These are phyloP conservation scores for Sinocyclocheilus rhinocerous DNA, from an alignment of 2,113 vertebrate genomes.

Conservation along the genomic window DNA sequence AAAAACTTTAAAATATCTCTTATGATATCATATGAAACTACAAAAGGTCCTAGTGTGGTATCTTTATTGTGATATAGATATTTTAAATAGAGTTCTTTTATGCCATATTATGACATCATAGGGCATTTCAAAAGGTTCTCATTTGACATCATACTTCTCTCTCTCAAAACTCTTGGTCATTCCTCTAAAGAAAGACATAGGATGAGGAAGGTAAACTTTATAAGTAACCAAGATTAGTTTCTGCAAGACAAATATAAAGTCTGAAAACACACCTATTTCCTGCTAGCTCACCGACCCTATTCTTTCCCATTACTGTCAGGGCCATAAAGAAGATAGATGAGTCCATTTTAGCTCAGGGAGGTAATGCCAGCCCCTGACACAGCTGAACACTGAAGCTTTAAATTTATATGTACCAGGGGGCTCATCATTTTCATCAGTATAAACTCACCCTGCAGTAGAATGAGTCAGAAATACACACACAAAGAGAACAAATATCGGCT, in stretches of 20 bases:
- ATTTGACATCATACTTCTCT: not conserved
- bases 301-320: conserved; percentile 3
- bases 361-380: not conserved
- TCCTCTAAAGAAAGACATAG: not conserved
- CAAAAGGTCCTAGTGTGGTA: too few species aligned
- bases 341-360: not conserved
- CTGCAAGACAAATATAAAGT: not conserved
- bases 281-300: not conserved
- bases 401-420: conserved; percentile 9
- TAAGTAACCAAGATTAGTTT: conserved; percentile 1
- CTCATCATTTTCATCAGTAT: conserved; percentile 12
- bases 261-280: not conserved
- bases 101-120: too few species aligned
- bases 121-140: not conserved
- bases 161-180: not conserved
- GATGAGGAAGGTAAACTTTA: not conserved
- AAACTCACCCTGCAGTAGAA: conserved; percentile 18
- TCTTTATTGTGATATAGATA: too few species aligned
- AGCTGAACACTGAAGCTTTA: conserved; percentile 9
- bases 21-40: too few species aligned
- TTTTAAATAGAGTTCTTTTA: too few species aligned
- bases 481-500: conserved; percentile 6
- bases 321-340: not conserved
- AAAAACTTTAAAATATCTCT: not conserved
- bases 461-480: conserved; percentile 2